Conservation (phyloP, 2,888 invertebrate genomes). For the Augiades crinisus region DNA sequence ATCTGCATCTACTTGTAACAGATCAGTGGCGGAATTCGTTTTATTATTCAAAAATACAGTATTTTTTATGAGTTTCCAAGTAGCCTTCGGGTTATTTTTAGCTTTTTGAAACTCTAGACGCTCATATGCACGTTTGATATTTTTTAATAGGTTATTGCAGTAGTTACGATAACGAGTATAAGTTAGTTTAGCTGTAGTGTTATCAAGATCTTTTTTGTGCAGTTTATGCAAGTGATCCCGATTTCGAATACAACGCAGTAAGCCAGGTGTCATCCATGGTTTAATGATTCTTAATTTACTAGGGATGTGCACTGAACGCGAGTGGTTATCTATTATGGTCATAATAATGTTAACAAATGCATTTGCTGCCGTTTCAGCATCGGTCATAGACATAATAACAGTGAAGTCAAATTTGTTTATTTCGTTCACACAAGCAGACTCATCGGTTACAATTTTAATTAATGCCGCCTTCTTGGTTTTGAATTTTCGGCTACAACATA, state of each 20-base stretch:
- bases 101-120: background rate
- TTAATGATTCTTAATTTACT: background rate
- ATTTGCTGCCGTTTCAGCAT: background rate
- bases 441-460: constrained; percentile 3
- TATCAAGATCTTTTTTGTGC: background rate
- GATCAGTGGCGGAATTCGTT: background rate
- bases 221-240: background rate
- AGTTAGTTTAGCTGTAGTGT: background rate
- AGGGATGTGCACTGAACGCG: background rate
- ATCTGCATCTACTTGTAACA: background rate
- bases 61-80: background rate
- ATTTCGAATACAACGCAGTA: background rate
- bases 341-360: constrained; percentile 1
- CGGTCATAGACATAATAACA: background rate
- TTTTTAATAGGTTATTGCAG: background rate
- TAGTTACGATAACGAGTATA: background rate
- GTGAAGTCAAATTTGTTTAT: background rate
- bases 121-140: background rate
- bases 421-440: background rate
- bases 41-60: background rate
- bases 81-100: background rate
- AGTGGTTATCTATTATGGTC: background rate
- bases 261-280: background rate
- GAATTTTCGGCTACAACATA: background rate
- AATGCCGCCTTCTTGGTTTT: background rate